Base-by-base conservation (phyloP, 2,113 vertebrate genomes). In the Scalopus aquaticus region DNA sequence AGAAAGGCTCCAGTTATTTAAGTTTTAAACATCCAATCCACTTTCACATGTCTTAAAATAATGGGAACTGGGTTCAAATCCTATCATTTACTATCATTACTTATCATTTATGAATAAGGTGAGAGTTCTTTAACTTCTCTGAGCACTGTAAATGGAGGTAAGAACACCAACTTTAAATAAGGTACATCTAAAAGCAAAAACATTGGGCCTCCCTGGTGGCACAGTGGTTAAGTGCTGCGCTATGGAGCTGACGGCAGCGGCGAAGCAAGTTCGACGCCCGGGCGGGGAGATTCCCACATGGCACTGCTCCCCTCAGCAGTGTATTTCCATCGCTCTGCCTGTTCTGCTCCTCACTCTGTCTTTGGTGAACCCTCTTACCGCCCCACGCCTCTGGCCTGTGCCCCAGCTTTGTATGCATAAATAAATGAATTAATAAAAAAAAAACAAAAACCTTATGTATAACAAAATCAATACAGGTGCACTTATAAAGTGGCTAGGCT, bases 91-190 rank as follows among this genome's bases (percentile, higher is more conserved):
- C n/a, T 30, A 56, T 56, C 54, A 56, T 22, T 56, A 56, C 19
- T 56, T 44, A 19, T 0, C 8, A 80, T 69, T 79, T 60, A 88
- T n/a, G 24, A 73, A 73, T 76, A 92, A 84, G 24, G 22, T 42
- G 64, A 67, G 28, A 93, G n/a, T 44, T 91, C 88, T 80, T 88
- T 77, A 90, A 83, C 35, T 15, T 42, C 74, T 84, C 64, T n/a
- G n/a, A 88, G 46, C 16, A 70, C 15, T 74, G 16, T 37, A 73
- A 85, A 87, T 13, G 26, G 46, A 90, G 20, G 22, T 19, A 70
- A 64, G 39, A 76, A 91, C 37, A 62, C 13, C 58, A 74, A 62
- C 22, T 70, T 73, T 77, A 46, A 20, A 88, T 5, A 67, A 1
- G 16, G 10, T 72, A 65, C 26, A 32, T 90, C 24, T 44, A 67